Base-by-base conservation (phyloP, 2,113 vertebrate species). In the Chaetodon trifascialis region DNA sequence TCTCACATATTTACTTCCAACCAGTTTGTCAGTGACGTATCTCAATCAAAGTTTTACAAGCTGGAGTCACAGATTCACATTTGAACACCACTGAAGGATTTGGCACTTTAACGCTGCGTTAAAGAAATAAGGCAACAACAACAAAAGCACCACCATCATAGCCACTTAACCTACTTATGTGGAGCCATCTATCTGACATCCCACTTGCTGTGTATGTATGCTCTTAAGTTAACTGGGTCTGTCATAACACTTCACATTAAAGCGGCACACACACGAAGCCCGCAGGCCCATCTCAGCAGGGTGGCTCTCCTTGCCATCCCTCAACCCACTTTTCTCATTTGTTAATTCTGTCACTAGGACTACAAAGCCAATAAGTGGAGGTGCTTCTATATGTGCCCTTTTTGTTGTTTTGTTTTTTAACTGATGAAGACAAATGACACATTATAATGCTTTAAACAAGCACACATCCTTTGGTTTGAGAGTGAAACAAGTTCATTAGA, bases 231-330 rank as follows among this genome's bases (percentile, higher is more conserved):
- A 86, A 92, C 76, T 14, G 64, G 54, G 64, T 84, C 86, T 89
- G 79, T 91, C 86, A 88, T 49, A 89, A 84, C 80, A 90, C 79
- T 87, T 87, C 77, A 82, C 74, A 62, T 80, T 85, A 84, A 87
- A 89, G 75, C 42, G 14, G 55, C 74, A 68, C 59, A 85, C 68
- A 68, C 16, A 17, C n/a, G 2, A 64, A 74, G 76, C 79, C 73
- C 12, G 51, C 70, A 74, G 79, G 77, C 86, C 68, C 21, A 7
- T 68, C 84, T 82, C 86, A 88, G 88, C 74, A 52, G 79, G 88
- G 77, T 15, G 75, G 51, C 80, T 69, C 67, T 80, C 44, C 63
- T 66, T 82, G 49, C 56, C 58, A 70, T 76, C 80, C 67, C 66
- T 84, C 38, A 83, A 54, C 46, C 51, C 60, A 68, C 80, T 83